phyloP scores from a whole-genome alignment of 2,888 invertebrate species.

The Drosophila meridionalis region DNA sequence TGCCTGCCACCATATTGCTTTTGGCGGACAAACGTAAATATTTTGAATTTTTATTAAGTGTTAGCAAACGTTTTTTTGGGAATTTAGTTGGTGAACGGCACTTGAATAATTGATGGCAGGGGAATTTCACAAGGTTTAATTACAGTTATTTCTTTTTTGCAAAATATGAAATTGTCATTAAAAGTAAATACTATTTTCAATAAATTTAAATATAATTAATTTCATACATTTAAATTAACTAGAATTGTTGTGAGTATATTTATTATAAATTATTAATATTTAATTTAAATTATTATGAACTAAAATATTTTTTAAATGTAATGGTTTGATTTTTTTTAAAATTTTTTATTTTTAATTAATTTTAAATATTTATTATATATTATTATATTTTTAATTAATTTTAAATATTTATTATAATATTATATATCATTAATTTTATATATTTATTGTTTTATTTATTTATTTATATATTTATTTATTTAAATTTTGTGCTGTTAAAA shows the following conservation, averaged over 20 bases:
- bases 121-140: conserved; percentile 38
- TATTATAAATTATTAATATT: neutral
- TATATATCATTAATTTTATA: neutral
- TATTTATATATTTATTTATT: neutral
- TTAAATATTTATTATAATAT: neutral
- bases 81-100: conserved; percentile 19
- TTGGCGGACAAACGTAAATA: conserved; percentile 45
- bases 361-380: too few species aligned
- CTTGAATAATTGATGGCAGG: neutral
- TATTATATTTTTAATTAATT: neutral
- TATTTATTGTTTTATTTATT: neutral
- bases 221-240: neutral
- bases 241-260: neutral
- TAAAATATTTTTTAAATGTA: too few species aligned
- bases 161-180: neutral
- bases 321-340: too few species aligned
- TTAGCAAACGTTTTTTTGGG: conserved; percentile 37
- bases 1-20: conserved; percentile 35
- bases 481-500: too few species aligned
- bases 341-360: too few species aligned
- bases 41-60: conserved; percentile 43
- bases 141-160: neutral
- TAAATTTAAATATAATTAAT: neutral
- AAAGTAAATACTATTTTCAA: neutral
- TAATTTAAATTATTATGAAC: neutral